A percentile compares a stretch with the other conserved stretches of the same genome.
Conservation (phyloP, 2,113 vertebrate species). For the Mugil cephalus region DNA sequence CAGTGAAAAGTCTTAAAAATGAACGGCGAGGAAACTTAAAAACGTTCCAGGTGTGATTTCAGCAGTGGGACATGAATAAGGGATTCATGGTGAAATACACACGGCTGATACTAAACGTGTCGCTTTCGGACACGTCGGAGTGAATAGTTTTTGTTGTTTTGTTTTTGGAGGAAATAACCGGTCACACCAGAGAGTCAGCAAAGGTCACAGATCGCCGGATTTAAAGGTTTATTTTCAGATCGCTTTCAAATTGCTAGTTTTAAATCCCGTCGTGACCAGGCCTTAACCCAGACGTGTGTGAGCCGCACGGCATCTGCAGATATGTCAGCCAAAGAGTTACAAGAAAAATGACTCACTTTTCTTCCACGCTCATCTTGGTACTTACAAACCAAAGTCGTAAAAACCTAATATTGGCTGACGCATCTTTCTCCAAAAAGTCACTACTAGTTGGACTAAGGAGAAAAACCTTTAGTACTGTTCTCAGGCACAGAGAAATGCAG, state of each 20-base stretch:
- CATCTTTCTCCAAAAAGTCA: slow-evolving; percentile 6
- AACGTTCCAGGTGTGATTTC: neutral
- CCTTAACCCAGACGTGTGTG: neutral
- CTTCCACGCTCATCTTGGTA: no score
- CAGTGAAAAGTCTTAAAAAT: slow-evolving; percentile 10
- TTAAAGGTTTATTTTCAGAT: neutral
- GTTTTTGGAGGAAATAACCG: neutral
- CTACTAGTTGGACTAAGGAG: neutral
- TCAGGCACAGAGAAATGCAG: neutral
- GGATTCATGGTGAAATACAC: slow-evolving; percentile 26
- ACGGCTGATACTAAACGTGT: neutral
- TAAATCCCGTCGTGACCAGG: neutral
- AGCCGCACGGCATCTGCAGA: neutral
- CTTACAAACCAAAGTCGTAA: neutral
- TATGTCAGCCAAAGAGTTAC: neutral
- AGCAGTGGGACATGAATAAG: slow-evolving; percentile 8
- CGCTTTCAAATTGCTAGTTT: neutral
- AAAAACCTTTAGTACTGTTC: slow-evolving; percentile 18
- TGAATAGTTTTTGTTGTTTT: no score
- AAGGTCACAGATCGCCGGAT: no score
- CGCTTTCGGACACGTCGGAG: no score
- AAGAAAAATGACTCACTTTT: no score
- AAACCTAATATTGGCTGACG: neutral
- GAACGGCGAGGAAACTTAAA: neutral
- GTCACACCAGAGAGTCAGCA: neutral